A percentile compares a stretch with the other conserved stretches of the same genome.
Conservation (phyloP, 2,888 invertebrate genomes). For the Melieria picta region DNA sequence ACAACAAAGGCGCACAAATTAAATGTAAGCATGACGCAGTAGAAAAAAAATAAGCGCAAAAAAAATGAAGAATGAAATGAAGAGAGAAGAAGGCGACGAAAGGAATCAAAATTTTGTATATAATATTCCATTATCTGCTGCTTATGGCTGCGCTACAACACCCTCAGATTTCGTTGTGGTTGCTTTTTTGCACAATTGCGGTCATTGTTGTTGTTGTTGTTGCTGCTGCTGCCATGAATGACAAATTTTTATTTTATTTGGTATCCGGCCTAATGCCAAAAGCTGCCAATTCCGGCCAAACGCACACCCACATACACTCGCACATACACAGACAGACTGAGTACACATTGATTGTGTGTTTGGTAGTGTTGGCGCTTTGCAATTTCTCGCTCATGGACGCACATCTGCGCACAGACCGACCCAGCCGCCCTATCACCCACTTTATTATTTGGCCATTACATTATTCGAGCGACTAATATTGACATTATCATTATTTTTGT, state of each 20-base stretch:
- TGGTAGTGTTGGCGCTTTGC: neutral
- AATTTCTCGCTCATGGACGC: neutral
- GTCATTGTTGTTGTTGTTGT: neutral
- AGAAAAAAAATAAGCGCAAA: neutral
- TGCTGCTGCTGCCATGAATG: constrained; percentile 42
- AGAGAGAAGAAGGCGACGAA: neutral
- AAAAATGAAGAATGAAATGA: neutral
- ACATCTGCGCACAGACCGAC: neutral
- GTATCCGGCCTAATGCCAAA: constrained; percentile 51
- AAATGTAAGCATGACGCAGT: constrained; percentile 9
- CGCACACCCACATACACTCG: constrained; percentile 3
- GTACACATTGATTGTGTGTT: constrained; percentile 14
- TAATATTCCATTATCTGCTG: neutral
- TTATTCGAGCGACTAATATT: constrained; percentile 61
- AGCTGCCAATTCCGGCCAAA: constrained; percentile 9
- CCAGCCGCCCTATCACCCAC: neutral
- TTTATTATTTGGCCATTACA: constrained; percentile 57
- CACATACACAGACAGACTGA: constrained; percentile 36
- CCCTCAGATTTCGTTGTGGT: neutral
- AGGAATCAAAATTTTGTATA: constrained; percentile 1
- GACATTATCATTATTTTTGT: constrained; percentile 56
- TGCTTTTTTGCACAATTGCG: neutral
- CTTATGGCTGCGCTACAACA: neutral
- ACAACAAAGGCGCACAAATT: constrained; percentile 4
- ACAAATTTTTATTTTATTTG: constrained; percentile 61